phyloP scores from a whole-genome alignment of 2,113 vertebrate species.

The Anarrhichthys ocellatus region DNA sequence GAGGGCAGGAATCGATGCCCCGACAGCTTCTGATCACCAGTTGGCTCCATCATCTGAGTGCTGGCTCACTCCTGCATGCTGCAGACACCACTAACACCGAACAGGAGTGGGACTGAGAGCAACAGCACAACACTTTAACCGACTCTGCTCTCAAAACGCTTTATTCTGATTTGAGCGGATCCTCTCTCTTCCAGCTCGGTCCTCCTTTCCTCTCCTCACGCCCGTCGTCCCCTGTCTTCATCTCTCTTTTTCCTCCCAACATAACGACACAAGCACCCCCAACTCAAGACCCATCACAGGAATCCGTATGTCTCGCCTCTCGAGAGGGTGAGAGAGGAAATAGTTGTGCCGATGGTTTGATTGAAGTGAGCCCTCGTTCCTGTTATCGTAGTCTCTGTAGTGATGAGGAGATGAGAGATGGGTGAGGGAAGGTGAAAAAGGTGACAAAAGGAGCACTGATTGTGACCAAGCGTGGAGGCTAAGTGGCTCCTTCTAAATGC shows the following conservation, averaged over 20 bases:
- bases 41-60: constrained; percentile 25
- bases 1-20: constrained; percentile 18
- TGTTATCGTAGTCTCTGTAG: constrained; percentile 22
- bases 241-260: not conserved
- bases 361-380: constrained; percentile 40
- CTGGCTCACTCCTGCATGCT: constrained; percentile 20
- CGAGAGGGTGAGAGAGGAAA: not conserved
- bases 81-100: constrained; percentile 7
- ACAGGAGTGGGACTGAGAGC: constrained; percentile 44
- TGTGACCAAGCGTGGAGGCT: constrained; percentile 31
- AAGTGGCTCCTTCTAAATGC: constrained; percentile 24
- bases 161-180: constrained; percentile 30
- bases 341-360: constrained; percentile 31
- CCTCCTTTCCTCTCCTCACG: not conserved
- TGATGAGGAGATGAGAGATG: constrained; percentile 26
- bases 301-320: constrained; percentile 16
- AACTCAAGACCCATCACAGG: constrained; percentile 4
- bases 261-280: constrained; percentile 20
- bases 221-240: not conserved
- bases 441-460: constrained; percentile 45
- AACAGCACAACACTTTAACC: constrained; percentile 28
- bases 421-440: constrained; percentile 15
- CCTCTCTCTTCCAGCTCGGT: not conserved
- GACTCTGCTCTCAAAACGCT: constrained; percentile 19
- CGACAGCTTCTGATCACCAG: constrained; percentile 43